Base-by-base conservation (phyloP, 2,797 vertebrate genomes). In the Spizella passerina region DNA sequence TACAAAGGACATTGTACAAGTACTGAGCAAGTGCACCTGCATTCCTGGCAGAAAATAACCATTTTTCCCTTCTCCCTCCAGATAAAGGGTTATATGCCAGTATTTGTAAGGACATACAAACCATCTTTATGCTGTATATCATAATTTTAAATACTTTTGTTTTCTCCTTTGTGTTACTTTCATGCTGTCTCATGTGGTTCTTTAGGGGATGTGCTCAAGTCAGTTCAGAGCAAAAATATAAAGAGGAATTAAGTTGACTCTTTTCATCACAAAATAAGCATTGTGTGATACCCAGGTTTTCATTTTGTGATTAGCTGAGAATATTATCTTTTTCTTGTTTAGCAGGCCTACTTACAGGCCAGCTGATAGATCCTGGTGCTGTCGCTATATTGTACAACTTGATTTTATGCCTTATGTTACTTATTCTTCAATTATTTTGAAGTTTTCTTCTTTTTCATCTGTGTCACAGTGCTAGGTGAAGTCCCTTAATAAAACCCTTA, bases 1-100 rank as follows among this genome's bases (percentile, higher is more conserved):
- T 88, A 88, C 93, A 91, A 82, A 96, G 96, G 96, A 96, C 80
- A 70, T 88, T 91, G 89, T 88, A 61, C 1, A 5, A 90, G 82
- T 63, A 19, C 65, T 63, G 88, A 96, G 76, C 59, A 52, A 34
- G 43, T 27, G 2, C 21, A 59, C 63, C 69, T 82, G 44, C 43
- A 23, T 91, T 92, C 56, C 63, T 55, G 23, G 61, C 72, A 76
- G 69, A 82, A 89, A 89, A 81, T 29, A 81, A 41, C 17, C 29
- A 4, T n/a, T 89, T 82, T 71, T 20, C 15, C 5, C 8, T 27
- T 41, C 9, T 66, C 12, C 24, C 3, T 19, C 19, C 30, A 14
- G n/a, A 65, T 15, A 76, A 68, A 38, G 15, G 14, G n/a, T 38
- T 38, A 10, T 17, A 13, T 63, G 7, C 14, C 21, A 16, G 20